These are phyloP conservation scores for Ciconia stormi DNA, from an alignment of 2,113 vertebrate genomes.

Conservation along the genomic window DNA sequence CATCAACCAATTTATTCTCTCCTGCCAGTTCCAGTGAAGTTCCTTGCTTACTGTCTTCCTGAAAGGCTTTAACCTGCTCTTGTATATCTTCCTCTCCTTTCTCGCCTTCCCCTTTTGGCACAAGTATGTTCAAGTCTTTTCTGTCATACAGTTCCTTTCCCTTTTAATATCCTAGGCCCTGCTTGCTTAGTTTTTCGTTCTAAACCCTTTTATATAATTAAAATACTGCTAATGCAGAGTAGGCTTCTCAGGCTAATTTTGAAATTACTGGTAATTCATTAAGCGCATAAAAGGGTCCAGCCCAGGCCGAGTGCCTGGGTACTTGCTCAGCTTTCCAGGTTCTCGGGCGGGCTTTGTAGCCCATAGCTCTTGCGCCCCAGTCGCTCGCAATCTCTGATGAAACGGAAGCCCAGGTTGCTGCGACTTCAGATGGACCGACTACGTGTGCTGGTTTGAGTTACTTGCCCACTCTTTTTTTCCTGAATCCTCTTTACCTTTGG, in stretches of 20 bases:
- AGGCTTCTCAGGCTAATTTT: neutral
- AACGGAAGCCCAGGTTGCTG: neutral
- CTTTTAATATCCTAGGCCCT: neutral
- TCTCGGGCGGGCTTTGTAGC: neutral
- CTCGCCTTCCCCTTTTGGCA: neutral
- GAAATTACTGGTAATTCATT: neutral
- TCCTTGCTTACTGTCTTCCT: neutral
- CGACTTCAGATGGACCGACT: neutral
- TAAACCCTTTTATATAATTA: neutral
- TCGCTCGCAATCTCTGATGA: neutral
- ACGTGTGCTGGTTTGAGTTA: rapidly evolving
- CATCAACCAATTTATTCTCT: neutral
- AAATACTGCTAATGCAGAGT: neutral
- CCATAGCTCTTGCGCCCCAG: neutral
- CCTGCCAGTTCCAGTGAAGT: neutral
- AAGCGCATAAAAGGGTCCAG: too few species aligned
- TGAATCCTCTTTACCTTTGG: neutral
- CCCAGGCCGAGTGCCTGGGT: neutral
- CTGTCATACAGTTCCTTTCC: neutral
- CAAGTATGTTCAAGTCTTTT: neutral
- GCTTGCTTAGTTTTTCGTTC: neutral
- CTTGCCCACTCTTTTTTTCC: neutral
- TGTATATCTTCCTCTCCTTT: neutral
- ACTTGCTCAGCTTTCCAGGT: neutral
- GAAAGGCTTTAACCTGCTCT: neutral